Conservation (phyloP, 2,113 vertebrate species). For the Regulus satrapa region DNA sequence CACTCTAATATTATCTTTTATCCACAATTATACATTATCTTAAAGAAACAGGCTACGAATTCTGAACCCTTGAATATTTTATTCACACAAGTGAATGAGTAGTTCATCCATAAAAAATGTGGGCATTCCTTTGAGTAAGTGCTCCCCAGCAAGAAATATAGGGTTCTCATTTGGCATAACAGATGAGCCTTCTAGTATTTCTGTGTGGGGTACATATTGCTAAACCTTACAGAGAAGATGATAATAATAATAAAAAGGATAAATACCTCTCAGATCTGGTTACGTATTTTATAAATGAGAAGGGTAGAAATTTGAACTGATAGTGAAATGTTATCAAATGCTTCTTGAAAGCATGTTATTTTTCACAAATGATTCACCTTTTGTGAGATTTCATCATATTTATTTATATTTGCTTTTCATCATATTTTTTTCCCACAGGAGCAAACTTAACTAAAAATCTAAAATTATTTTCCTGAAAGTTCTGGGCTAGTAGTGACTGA, state of each 20-base stretch:
- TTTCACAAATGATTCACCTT: not conserved
- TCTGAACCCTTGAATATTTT: not conserved
- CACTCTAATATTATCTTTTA: not conserved
- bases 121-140: not conserved
- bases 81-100: not conserved
- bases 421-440: not conserved
- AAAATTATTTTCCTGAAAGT: not conserved
- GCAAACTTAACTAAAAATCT: not conserved
- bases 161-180: not conserved
- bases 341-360: not conserved
- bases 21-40: not conserved
- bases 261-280: not conserved
- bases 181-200: not conserved
- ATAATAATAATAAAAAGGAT: not conserved
- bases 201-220: not conserved
- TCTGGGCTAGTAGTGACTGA: not conserved
- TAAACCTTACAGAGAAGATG: not conserved
- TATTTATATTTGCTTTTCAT: not conserved
- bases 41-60: conserved; percentile 20
- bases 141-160: not conserved
- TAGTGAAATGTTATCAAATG: not conserved
- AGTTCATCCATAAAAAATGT: not conserved
- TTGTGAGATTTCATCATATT: not conserved
- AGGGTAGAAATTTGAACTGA: not conserved
- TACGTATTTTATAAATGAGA: not conserved